Conservation (phyloP, 2,797 vertebrate species). For the Pitangus sulphuratus region DNA sequence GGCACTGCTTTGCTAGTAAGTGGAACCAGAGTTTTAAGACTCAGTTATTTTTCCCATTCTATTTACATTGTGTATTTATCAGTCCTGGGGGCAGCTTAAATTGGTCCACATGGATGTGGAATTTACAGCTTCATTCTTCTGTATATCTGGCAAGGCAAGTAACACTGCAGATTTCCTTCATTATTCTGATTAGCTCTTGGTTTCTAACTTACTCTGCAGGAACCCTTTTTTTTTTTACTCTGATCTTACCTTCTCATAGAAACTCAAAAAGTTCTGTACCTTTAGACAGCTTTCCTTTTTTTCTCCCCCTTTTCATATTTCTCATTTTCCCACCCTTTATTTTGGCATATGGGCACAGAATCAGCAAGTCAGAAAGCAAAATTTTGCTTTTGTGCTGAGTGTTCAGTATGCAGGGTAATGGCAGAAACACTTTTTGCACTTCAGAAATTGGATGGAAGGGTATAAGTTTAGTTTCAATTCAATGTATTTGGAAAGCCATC, state of each 20-base stretch:
- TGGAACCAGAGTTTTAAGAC: background rate
- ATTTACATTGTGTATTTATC: background rate
- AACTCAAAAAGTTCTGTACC: background rate
- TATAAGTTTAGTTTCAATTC: background rate
- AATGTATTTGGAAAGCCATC: background rate
- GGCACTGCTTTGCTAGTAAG: background rate
- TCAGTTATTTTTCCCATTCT: background rate
- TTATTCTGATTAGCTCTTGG: background rate
- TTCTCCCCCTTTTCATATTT: background rate
- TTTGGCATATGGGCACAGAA: background rate
- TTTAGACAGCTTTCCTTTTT: background rate
- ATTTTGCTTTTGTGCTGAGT: background rate
- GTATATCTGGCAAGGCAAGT: background rate
- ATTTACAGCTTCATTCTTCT: slow-evolving; percentile 8
- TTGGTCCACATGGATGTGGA: background rate
- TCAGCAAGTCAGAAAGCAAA: background rate
- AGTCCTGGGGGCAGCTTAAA: background rate
- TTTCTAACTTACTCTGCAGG: background rate
- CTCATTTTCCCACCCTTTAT: background rate
- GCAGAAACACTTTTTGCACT: background rate
- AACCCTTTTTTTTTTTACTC: rapidly evolving
- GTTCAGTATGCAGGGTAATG: background rate
- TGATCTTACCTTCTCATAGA: background rate
- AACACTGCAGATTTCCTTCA: background rate
- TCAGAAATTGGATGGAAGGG: background rate